Evolutionary conservation across 2,113 vertebrate species (phyloP).

Genomic region (Alectura lathami): DNA sequence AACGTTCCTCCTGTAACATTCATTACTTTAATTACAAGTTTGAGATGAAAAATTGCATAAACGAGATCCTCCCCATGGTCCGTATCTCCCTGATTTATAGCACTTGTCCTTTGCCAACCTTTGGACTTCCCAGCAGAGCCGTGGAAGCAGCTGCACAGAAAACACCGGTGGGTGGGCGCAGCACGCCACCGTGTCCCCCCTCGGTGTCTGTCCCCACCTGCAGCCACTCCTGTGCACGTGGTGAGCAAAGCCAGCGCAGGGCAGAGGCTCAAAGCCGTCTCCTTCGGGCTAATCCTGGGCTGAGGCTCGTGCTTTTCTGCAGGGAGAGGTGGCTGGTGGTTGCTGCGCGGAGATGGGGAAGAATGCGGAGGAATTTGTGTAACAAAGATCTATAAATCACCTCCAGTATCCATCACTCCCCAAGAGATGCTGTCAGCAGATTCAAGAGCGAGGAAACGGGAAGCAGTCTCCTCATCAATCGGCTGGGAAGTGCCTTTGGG

Average conservation of each 20-base stretch:
- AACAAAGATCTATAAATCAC: conserved; percentile 77
- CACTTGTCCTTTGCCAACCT: not conserved
- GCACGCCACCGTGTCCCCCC: not conserved
- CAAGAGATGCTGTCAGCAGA: conserved; percentile 42
- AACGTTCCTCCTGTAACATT: not conserved
- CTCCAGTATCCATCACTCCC: conserved; percentile 53
- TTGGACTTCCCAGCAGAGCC: not conserved
- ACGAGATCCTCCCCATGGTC: not conserved
- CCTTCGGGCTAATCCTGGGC: not conserved
- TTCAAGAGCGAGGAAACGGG: conserved; percentile 12
- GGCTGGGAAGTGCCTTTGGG: not conserved
- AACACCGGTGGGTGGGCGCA: not conserved
- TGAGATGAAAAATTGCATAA: conserved; percentile 8
- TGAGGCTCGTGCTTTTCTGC: not conserved
- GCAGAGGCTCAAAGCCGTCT: not conserved
- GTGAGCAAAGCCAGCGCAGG: not conserved
- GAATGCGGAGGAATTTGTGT: conserved; percentile 73
- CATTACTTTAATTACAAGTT: conserved; percentile 1
- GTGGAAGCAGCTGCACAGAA: not conserved
- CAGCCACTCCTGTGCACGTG: rapidly evolving
- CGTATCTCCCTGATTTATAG: conserved; percentile 24
- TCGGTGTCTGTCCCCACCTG: not conserved
- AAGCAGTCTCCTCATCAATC: not conserved
- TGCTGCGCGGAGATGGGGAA: conserved; percentile 21
- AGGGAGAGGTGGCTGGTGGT: conserved; percentile 31